Conservation (phyloP, 2,888 invertebrate species). For the Antitype chi region DNA sequence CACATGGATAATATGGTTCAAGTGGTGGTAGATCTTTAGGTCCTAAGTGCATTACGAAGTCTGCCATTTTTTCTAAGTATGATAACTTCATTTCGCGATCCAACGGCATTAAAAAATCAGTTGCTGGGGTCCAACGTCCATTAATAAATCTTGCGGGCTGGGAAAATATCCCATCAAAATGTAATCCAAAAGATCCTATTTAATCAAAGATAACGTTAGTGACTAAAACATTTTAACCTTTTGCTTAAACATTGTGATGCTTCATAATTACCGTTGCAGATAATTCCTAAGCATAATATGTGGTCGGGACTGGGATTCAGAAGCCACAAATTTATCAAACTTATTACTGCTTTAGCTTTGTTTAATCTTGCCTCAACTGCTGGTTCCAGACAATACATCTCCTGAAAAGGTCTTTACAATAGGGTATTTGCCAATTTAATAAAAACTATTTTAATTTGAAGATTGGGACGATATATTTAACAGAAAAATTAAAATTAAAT, state of each 20-base stretch:
- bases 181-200: slow-evolving; percentile 89
- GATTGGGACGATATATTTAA: no score
- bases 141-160: slow-evolving; percentile 88
- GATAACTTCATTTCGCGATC: slow-evolving; percentile 80
- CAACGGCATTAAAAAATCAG: slow-evolving; percentile 78
- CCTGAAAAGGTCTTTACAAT: slow-evolving; percentile 36
- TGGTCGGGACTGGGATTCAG: slow-evolving; percentile 78
- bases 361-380: slow-evolving; percentile 63
- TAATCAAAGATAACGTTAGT: slow-evolving; percentile 36
- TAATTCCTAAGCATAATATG: slow-evolving; percentile 89
- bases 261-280: slow-evolving; percentile 86
- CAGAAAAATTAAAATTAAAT: no score
- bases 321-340: slow-evolving; percentile 89
- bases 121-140: slow-evolving; percentile 86
- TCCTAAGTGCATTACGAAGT: slow-evolving; percentile 73
- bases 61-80: slow-evolving; percentile 81
- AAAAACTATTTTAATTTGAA: no score
- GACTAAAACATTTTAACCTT: neutral
- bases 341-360: slow-evolving; percentile 83
- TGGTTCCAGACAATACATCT: slow-evolving; percentile 20
- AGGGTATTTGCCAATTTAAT: no score
- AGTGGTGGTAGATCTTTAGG: slow-evolving; percentile 76
- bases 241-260: neutral
- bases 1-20: slow-evolving; percentile 73
- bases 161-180: slow-evolving; percentile 89